Percentiles rank a stretch among this genome's conserved stretches.
phyloP scores from a whole-genome alignment of 2,797 vertebrate genomes.

The Austrolebias charrua region DNA sequence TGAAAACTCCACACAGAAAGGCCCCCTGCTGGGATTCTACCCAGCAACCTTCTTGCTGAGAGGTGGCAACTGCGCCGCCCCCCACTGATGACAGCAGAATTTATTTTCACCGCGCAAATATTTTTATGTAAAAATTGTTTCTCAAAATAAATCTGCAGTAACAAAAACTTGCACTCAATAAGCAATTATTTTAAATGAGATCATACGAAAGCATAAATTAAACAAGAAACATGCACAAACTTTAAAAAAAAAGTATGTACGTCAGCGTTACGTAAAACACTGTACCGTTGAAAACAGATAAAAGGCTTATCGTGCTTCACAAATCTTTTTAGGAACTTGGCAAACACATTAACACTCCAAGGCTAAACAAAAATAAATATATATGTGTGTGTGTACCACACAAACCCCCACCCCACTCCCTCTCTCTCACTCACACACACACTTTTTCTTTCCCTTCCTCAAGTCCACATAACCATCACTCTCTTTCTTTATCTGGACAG shows the following conservation, averaged over 20 bases:
- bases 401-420: slow-evolving; percentile 32
- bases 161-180: neutral
- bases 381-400: slow-evolving; percentile 29
- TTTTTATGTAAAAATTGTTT: neutral
- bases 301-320: slow-evolving; percentile 20
- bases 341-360: slow-evolving; percentile 67
- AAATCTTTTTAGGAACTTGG: slow-evolving; percentile 29
- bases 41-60: no score
- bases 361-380: slow-evolving; percentile 66
- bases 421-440: slow-evolving; percentile 24
- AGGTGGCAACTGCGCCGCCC: no score
- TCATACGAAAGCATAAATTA: neutral
- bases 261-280: slow-evolving; percentile 2
- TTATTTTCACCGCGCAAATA: neutral
- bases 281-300: neutral
- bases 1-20: no score
- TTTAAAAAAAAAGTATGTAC: slow-evolving; percentile 1
- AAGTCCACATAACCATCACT: slow-evolving; percentile 69
- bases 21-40: no score
- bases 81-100: neutral
- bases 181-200: neutral
- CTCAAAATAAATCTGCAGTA: neutral
- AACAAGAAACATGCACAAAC: neutral
- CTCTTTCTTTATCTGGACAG: slow-evolving; percentile 79
- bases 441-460: slow-evolving; percentile 42